Evolutionary conservation across 2,888 invertebrate species (phyloP), one percentile per base, ranked within the genome.

Genomic region (Cheilosia pagana): DNA sequence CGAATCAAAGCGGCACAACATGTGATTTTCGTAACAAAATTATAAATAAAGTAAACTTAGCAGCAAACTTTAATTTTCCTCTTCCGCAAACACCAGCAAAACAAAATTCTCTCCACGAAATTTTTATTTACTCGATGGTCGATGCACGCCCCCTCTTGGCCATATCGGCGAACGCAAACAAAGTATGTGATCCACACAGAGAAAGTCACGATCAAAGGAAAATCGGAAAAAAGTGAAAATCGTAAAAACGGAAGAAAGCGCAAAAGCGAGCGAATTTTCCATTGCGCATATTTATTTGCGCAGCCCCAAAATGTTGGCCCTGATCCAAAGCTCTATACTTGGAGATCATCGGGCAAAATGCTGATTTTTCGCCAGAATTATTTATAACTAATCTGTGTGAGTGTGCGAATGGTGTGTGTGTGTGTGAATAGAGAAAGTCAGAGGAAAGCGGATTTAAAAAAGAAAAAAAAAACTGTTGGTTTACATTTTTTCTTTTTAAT

Each of bases 291-390:
- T 87, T 77, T 85, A 89, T 88, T 86, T 89, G 90, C 89, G 89
- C 89, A 89, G 87, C 91, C 89, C 92, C 89, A 89, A 90, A 88
- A 87, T 92, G 91, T 94, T 96, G 96, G 96, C 96, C 93, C 85
- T 88, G 87, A 91, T 95, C 96, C 96, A 96, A 95, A 94, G 94
- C 94, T 94, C 96, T 96, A 96, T 96, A 96, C 95, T 96, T 95
- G 96, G 96, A 95, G 95, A 95, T 96, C 92, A 91, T 90, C 91
- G 90, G 90, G 88, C 28, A 90, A 90, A 91, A 90, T 89, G 89
- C 90, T 90, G 91, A 90, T 88, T 91, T 91, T 91, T 91, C 90
- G 91, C 91, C 91, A 91, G 91, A 91, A 90, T 91, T 91, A 91
- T 91, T 91, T 91, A 90, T 91, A 91, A 91, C 90, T 87, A 19